phyloP scores from a whole-genome alignment of 2,113 vertebrate species.

The Boleophthalmus pectinirostris region DNA sequence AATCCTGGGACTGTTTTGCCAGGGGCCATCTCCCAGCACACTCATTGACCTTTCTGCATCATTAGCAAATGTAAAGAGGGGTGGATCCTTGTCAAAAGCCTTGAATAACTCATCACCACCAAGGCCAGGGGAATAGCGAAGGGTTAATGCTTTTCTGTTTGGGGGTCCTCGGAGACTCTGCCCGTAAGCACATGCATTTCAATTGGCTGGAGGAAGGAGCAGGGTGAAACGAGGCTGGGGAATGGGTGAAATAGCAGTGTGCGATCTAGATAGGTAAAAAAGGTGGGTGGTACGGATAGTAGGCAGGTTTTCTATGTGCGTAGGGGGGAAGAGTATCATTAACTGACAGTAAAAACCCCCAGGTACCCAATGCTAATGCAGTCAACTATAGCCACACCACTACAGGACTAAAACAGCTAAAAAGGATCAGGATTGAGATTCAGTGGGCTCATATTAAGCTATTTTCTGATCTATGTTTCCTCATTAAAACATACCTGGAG shows the following conservation, averaged over 20 bases:
- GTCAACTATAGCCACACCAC: slow-evolving; percentile 13
- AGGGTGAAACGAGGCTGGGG: not conserved
- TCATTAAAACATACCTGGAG: no score
- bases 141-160: slow-evolving; percentile 63
- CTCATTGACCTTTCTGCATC: slow-evolving; percentile 64
- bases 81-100: slow-evolving; percentile 53
- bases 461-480: no score
- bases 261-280: slow-evolving; percentile 21
- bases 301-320: slow-evolving; percentile 14
- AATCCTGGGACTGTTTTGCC: slow-evolving; percentile 51
- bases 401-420: slow-evolving; percentile 2
- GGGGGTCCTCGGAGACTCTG: slow-evolving; percentile 45
- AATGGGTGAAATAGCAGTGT: slow-evolving; percentile 29
- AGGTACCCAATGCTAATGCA: slow-evolving; percentile 41
- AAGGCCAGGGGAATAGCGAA: slow-evolving; percentile 49
- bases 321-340: slow-evolving; percentile 35
- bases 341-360: slow-evolving; percentile 36
- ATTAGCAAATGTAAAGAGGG: slow-evolving; percentile 50
- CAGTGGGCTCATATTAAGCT: no score
- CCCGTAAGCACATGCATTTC: slow-evolving; percentile 55
- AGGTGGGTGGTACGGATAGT: slow-evolving; percentile 26
- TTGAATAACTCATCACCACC: slow-evolving; percentile 55
- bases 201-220: slow-evolving; percentile 37
- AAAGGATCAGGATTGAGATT: not conserved
- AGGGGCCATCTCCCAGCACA: slow-evolving; percentile 48